phyloP scores from a whole-genome alignment of 30 jellyfish, hydroid and myxozoan genomes.

The Catostylus mosaicus region DNA sequence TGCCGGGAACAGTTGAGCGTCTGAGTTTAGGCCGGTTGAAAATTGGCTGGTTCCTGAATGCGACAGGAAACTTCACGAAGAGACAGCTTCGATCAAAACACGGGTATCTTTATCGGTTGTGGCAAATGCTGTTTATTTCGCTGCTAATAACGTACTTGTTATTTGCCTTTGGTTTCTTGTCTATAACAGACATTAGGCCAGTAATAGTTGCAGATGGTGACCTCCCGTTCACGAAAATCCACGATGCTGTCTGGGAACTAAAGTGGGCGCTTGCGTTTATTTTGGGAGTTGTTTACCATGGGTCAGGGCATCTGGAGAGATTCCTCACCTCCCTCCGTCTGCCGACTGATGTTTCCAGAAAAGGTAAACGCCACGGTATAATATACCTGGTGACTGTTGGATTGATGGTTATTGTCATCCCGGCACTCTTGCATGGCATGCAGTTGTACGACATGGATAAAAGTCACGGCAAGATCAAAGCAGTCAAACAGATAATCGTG shows the following conservation, averaged over 20 bases:
- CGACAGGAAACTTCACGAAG: slow-evolving; percentile 43
- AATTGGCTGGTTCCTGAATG: not conserved
- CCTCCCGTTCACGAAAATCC: slow-evolving; percentile 43
- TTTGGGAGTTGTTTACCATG: slow-evolving; percentile 36
- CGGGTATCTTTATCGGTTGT: not conserved
- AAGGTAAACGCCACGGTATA: slow-evolving; percentile 12
- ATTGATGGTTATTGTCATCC: slow-evolving; percentile 6
- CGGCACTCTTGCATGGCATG: slow-evolving; percentile 14
- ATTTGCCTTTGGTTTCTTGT: slow-evolving; percentile 18
- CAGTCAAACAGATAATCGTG: not conserved
- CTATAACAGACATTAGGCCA: not conserved
- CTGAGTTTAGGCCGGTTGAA: slow-evolving; percentile 9
- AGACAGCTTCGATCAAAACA: slow-evolving; percentile 12
- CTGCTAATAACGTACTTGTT: slow-evolving; percentile 15
- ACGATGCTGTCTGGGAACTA: slow-evolving; percentile 52
- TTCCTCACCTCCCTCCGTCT: slow-evolving; percentile 11
- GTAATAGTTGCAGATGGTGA: slow-evolving; percentile 11
- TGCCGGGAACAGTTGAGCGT: slow-evolving; percentile 24
- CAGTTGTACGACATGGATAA: slow-evolving; percentile 14
- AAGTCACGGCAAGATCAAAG: not conserved
- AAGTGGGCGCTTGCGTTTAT: slow-evolving; percentile 62
- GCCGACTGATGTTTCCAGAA: slow-evolving; percentile 3
- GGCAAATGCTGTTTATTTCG: not conserved
- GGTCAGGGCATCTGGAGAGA: slow-evolving; percentile 58
- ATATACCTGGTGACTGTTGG: slow-evolving; percentile 1